Conservation (phyloP, 1,140 invertebrate species). For the Calosoma granatense region DNA sequence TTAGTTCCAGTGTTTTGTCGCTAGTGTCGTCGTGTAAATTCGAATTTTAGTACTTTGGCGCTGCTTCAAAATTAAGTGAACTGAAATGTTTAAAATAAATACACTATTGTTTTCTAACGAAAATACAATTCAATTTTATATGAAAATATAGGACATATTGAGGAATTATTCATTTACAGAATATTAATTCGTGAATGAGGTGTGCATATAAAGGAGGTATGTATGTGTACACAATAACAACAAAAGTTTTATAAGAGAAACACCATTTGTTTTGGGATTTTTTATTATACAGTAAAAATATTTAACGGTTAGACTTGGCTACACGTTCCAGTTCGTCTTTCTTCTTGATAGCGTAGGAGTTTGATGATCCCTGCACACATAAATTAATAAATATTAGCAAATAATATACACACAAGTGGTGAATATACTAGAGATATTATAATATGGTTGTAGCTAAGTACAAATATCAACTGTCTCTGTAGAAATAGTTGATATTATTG, state of each 20-base stretch:
- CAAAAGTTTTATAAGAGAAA: neutral
- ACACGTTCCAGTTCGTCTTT: conserved; percentile 99
- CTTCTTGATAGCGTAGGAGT: conserved; percentile 99
- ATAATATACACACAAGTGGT: neutral
- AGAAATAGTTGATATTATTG: conserved; percentile 4
- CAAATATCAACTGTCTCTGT: conserved; percentile 11
- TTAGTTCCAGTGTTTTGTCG: too few species aligned
- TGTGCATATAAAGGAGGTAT: too few species aligned
- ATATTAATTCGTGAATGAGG: too few species aligned
- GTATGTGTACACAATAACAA: neutral
- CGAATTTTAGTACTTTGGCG: too few species aligned
- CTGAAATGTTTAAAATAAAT: too few species aligned
- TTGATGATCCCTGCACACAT: conserved; percentile 85
- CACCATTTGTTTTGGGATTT: neutral
- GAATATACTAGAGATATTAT: conserved; percentile 11
- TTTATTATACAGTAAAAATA: conserved; percentile 12
- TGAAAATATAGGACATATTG: too few species aligned
- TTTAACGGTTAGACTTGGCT: conserved; percentile 99
- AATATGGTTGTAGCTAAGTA: conserved; percentile 14
- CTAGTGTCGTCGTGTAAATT: too few species aligned
- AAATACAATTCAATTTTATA: too few species aligned
- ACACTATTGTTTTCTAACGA: too few species aligned
- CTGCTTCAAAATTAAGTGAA: too few species aligned
- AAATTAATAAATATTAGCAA: conserved; percentile 17
- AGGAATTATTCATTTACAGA: too few species aligned